Percentiles rank a stretch among this genome's conserved stretches.
phyloP scores from a whole-genome alignment of 2,113 vertebrate species.

The Ellobius talpinus region DNA sequence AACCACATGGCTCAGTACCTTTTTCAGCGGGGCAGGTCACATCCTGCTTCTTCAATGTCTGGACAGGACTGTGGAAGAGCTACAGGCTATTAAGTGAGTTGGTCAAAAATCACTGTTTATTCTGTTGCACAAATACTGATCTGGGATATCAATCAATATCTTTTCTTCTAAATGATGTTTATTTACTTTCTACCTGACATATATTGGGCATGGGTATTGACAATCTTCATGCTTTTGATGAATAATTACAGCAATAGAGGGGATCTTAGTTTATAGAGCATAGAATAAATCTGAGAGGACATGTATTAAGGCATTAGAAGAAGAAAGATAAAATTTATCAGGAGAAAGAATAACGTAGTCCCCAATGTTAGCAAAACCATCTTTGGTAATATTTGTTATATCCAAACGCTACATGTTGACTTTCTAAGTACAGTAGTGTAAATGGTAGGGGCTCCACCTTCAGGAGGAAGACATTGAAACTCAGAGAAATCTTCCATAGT shows the following conservation, averaged over 20 bases:
- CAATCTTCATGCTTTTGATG: conserved; percentile 15
- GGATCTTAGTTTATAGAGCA: neutral
- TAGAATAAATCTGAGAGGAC: neutral
- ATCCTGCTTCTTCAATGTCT: too few species aligned
- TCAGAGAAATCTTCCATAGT: neutral
- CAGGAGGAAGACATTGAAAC: neutral
- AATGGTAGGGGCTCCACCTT: neutral
- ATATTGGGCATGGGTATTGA: neutral
- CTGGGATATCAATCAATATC: neutral
- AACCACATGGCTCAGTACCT: too few species aligned
- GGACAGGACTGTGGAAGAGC: too few species aligned
- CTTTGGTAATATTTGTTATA: conserved; percentile 10
- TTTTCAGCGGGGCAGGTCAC: too few species aligned
- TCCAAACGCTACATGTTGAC: neutral
- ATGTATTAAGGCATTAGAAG: neutral
- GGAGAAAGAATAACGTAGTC: conserved; percentile 23
- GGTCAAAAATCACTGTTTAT: conserved; percentile 8
- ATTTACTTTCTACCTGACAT: conserved; percentile 42
- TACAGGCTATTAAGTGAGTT: neutral
- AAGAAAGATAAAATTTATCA: conserved; percentile 20
- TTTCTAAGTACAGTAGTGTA: neutral
- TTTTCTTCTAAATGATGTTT: conserved; percentile 12
- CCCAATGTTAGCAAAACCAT: conserved; percentile 17
- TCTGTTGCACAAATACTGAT: neutral
- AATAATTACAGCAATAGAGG: conserved; percentile 26